Base-by-base conservation (phyloP, 2,888 invertebrate species). In the Torymus aiolomorphi region DNA sequence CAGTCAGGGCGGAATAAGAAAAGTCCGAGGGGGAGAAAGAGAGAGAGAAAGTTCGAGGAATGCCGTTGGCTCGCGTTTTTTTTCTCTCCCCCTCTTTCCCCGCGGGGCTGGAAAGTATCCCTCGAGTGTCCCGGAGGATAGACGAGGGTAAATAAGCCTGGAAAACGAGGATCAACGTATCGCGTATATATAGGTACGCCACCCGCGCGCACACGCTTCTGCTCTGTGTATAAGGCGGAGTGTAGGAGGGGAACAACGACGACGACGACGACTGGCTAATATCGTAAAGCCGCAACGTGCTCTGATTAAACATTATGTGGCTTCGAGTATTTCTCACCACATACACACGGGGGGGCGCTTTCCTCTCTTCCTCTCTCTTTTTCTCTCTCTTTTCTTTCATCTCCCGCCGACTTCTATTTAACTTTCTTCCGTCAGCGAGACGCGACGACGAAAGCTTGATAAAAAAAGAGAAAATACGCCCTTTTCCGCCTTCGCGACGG, bases 271-370 rank as follows among this genome's bases (percentile, higher is more conserved):
- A 82, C 84, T 83, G 84, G 87, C 88, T 89, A 89, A 89, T 89
- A 88, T 89, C 89, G 88, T 89, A 89, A 89, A 89, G 86, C 89
- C 88, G 85, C 89, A 89, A 90, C 89, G 90, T 89, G 88, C 89
- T 88, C 89, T 89, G 89, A 90, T 90, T 89, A 90, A 89, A 90
- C 89, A 87, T 89, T 89, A 89, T 87, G 88, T 85, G 87, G 86
- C 85, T 86, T 86, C 86, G 84, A 86, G 86, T 84, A 86, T 86
- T 87, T 86, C 87, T 86, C 87, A 84, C 85, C 82, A 75, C 78
- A 83, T 78, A 77, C 61, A 69, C 77, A 57, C 20, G 49, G 65
- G 49, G 49, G 11, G 10, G 13, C 59, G 11, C 49, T 63, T 67
- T 31, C 54, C 14, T 62, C 70, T 52, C 75, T 4, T 31, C 12